Evolutionary conservation across 2,797 vertebrate genomes (phyloP), one percentile per base, ranked within the genome.

Genomic region (Spinus olivaceus): DNA sequence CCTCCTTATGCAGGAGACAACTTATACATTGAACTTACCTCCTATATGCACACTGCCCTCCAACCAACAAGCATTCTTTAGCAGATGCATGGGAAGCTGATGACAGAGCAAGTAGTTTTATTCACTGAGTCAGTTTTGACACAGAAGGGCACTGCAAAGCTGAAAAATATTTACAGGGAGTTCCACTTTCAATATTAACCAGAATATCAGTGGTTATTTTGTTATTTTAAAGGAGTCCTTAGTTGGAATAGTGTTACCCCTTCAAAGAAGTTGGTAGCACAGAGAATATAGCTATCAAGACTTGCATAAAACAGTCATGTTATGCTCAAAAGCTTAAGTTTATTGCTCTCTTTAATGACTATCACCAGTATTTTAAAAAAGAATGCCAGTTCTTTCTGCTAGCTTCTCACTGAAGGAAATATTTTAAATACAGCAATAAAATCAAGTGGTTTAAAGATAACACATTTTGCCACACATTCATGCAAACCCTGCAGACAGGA

Each of bases 261-360:
- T 60, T 51, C 2, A 0, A 84, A 90, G 72, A 56, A 81, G 69
- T 32, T 8, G 1, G 51, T 76, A 86, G 54, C 87, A 86, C 64
- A 30, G 18, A 50, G 41, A 88, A 81, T 8, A 81, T 0, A 86
- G 18, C 89, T 91, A 83, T 79, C 73, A 84, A 84, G 73, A 67
- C 47, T 95, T 92, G 97, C 94, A 97, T 87, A 97, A 95, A 97
- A 93, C 91, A 96, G 83, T 96, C 91, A 70, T 67, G 81, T 96
- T 98, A 97, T 97, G 97, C 97, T 98, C 97, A 97, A 98, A 98
- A 98, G 97, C 97, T 97, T 95, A 96, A 89, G 90, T 98, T 98
- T 98, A 98, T 98, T 98, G 98, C 98, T 98, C 97, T 98, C 97
- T 97, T 98, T 97, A 98, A 97, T 96, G 95, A 97, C 97, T 97